These are phyloP conservation scores for Lacerta agilis DNA, from an alignment of 2,797 vertebrate species.

Conservation along the genomic window DNA sequence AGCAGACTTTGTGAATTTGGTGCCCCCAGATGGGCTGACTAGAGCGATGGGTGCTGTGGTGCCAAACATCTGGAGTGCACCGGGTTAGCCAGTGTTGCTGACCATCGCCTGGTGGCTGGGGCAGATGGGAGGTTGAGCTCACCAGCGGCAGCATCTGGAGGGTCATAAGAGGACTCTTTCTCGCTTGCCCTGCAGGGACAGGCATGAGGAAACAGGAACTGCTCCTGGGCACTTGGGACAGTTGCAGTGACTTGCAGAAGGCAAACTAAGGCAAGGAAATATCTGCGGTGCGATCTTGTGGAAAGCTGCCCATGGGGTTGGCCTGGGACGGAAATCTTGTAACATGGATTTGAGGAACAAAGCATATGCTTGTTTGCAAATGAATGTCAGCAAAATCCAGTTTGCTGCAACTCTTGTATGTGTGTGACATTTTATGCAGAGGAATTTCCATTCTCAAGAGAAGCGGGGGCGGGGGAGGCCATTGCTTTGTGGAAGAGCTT, in stretches of 20 bases:
- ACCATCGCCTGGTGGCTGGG: too few species aligned
- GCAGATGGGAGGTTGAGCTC: too few species aligned
- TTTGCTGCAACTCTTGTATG: conserved; percentile 5
- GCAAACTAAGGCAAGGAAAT: background rate
- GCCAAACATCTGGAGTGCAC: too few species aligned
- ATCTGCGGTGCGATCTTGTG: background rate
- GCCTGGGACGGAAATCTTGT: conserved; percentile 34
- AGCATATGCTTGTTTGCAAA: conserved; percentile 46
- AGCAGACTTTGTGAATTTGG: too few species aligned
- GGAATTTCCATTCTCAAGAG: conserved; percentile 30
- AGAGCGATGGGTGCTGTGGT: too few species aligned
- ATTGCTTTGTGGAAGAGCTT: background rate
- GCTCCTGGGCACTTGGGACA: too few species aligned
- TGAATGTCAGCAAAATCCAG: conserved; percentile 34
- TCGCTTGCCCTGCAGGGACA: too few species aligned
- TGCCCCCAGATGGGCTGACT: too few species aligned
- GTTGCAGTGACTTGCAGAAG: background rate
- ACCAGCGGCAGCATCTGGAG: too few species aligned
- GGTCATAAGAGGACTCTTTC: too few species aligned
- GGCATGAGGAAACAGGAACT: too few species aligned
- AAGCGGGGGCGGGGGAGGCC: conserved; percentile 40
- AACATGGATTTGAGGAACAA: conserved; percentile 44
- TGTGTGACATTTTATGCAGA: conserved; percentile 34
- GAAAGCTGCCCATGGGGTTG: conserved; percentile 25
- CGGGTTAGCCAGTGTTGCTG: too few species aligned